Evolutionary conservation across 2,797 vertebrate species (phyloP).

Genomic region (Furcifer pardalis): DNA sequence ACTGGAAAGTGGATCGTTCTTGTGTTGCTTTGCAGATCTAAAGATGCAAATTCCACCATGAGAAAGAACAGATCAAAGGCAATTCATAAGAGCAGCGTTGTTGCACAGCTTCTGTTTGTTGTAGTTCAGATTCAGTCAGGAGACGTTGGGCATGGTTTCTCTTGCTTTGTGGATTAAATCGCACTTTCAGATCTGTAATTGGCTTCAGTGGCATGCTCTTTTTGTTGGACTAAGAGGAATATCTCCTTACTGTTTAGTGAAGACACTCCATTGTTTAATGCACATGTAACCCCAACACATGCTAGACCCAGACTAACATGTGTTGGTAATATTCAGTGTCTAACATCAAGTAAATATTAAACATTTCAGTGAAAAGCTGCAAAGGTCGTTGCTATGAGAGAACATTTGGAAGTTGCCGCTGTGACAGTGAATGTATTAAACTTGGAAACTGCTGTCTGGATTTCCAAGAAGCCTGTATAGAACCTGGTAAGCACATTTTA

Average conservation of each 20-base stretch:
- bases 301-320: background rate
- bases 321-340: slow-evolving; percentile 8
- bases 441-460: slow-evolving; percentile 82
- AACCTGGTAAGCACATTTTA: slow-evolving; percentile 74
- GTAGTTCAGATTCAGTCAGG: background rate
- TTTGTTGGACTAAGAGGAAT: background rate
- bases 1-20: too few relatives aligned
- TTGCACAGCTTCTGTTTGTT: background rate
- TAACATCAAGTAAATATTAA: slow-evolving; percentile 44
- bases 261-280: background rate
- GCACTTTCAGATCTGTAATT: background rate
- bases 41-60: too few relatives aligned
- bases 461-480: slow-evolving; percentile 78
- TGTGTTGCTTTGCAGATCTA: too few relatives aligned
- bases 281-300: background rate
- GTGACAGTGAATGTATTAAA: slow-evolving; percentile 77
- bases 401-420: slow-evolving; percentile 77
- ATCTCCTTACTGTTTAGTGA: too few relatives aligned
- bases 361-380: slow-evolving; percentile 80
- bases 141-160: background rate
- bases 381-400: slow-evolving; percentile 83
- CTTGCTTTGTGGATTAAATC: background rate
- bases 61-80: too few relatives aligned
- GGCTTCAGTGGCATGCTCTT: background rate
- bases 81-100: too few relatives aligned